These are phyloP conservation scores for Laothoe populi DNA, from an alignment of 2,888 invertebrate species.

Conservation along the genomic window DNA sequence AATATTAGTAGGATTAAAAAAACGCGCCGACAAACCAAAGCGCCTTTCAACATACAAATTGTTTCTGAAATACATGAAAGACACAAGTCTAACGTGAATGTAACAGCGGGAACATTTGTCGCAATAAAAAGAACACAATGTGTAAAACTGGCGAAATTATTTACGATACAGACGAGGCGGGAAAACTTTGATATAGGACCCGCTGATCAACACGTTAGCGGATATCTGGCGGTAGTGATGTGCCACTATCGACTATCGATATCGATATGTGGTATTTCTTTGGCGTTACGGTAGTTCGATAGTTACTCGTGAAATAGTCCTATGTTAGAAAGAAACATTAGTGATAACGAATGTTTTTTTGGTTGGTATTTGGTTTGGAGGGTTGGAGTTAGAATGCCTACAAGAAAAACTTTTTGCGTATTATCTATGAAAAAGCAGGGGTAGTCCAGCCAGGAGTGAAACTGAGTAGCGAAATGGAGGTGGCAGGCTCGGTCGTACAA, in stretches of 20 bases:
- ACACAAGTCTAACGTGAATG: constrained; percentile 31
- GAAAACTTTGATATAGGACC: constrained; percentile 35
- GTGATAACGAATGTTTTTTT: too few species aligned
- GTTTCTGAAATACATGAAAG: constrained; percentile 6
- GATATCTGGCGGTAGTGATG: constrained; percentile 18
- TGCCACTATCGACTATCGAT: background rate
- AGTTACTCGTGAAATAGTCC: too few species aligned
- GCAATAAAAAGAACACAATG: constrained; percentile 47
- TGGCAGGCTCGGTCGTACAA: too few species aligned
- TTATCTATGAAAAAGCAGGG: too few species aligned
- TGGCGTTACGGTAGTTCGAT: background rate
- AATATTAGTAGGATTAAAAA: too few species aligned
- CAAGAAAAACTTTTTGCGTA: too few species aligned
- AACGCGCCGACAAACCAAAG: background rate
- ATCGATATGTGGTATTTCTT: too few species aligned
- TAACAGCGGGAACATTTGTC: constrained; percentile 37
- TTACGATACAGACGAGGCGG: constrained; percentile 40
- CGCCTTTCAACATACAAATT: background rate
- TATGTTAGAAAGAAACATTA: too few species aligned
- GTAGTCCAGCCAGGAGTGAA: too few species aligned
- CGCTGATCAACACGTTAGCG: constrained; percentile 46
- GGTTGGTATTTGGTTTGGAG: too few species aligned
- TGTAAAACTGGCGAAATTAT: constrained; percentile 48
- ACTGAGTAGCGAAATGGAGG: too few species aligned
- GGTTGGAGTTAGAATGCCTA: too few species aligned